Conservation (phyloP, 2,888 invertebrate genomes). For the Cantharis lateralis region DNA sequence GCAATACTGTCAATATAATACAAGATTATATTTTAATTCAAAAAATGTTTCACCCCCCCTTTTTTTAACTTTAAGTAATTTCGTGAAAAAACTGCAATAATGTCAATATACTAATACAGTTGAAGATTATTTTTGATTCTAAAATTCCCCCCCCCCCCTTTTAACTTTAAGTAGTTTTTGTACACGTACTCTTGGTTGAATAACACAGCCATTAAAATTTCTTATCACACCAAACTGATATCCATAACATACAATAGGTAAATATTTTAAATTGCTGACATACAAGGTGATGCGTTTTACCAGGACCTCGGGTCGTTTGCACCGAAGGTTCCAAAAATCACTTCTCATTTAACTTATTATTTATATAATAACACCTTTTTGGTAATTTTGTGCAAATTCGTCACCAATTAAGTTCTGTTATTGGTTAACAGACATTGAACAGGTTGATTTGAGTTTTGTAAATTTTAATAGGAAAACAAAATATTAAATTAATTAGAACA, state of each 20-base stretch:
- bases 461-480: neutral
- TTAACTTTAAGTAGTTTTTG: neutral
- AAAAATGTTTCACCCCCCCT: neutral
- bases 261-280: neutral
- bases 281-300: neutral
- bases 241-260: neutral
- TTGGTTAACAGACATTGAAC: neutral
- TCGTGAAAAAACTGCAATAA: neutral
- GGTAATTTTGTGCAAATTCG: neutral
- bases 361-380: neutral
- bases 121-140: too few relatives aligned
- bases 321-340: neutral
- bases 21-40: too few relatives aligned
- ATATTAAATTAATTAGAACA: neutral
- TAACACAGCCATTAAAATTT: neutral
- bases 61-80: neutral
- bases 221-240: neutral
- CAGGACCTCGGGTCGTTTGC: neutral
- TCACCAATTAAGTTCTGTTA: neutral
- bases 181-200: neutral
- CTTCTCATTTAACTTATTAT: neutral
- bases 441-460: neutral
- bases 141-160: neutral
- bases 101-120: too few relatives aligned
- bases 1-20: neutral